Evolutionary conservation across 2,888 invertebrate species (phyloP).

Genomic region (Linyphia triangularis): DNA sequence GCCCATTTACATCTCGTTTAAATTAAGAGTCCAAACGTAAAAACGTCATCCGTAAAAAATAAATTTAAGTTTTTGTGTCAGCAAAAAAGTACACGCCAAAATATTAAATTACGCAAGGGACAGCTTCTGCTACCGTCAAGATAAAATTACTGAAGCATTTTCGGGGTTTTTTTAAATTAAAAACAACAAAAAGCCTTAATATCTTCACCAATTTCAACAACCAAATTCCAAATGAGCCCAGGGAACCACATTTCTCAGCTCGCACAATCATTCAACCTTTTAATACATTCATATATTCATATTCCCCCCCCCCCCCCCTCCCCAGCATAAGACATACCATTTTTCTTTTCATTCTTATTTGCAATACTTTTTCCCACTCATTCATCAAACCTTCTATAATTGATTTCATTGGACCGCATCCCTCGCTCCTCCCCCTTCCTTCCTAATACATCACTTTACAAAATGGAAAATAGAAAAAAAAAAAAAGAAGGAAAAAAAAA

Average conservation of each 20-base stretch:
- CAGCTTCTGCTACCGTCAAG: neutral
- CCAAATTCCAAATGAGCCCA: neutral
- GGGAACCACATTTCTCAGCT: neutral
- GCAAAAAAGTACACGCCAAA: neutral
- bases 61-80: no score
- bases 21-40: no score
- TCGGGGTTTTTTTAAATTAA: neutral
- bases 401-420: slow-evolving; percentile 25
- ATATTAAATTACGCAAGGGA: neutral
- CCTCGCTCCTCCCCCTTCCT: neutral
- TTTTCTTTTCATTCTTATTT: neutral
- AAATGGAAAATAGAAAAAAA: neutral
- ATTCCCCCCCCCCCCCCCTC: no score
- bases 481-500: no score
- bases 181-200: neutral
- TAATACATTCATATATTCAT: neutral
- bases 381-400: slow-evolving; percentile 3
- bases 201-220: neutral
- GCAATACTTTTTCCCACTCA: neutral
- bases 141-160: neutral
- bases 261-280: neutral
- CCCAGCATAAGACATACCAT: neutral
- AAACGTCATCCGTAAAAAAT: no score
- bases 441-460: neutral
- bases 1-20: no score